These are phyloP conservation scores for Montipora cactus DNA, from an alignment of 64 coral and sea anemone species.

Conservation along the genomic window DNA sequence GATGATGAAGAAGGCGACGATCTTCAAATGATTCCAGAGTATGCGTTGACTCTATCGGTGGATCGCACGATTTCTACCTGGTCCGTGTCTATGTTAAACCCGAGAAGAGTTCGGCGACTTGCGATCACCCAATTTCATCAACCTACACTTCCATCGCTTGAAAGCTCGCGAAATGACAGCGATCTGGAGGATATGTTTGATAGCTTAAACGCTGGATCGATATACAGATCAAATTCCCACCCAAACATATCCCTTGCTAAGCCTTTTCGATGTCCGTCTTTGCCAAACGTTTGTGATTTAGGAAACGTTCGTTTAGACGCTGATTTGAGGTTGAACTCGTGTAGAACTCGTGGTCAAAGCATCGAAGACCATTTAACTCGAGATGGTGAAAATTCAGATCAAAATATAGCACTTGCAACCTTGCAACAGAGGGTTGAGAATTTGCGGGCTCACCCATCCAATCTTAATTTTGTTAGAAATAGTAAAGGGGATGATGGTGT, in stretches of 20 bases:
- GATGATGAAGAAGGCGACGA: slow-evolving; percentile 62
- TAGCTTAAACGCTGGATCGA: slow-evolving; percentile 17
- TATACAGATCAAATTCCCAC: slow-evolving; percentile 64
- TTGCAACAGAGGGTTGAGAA: slow-evolving; percentile 67
- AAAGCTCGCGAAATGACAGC: slow-evolving; percentile 2
- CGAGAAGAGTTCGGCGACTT: slow-evolving; percentile 63
- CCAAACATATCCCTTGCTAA: slow-evolving; percentile 57
- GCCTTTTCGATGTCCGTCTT: slow-evolving; percentile 64
- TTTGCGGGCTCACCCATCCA: slow-evolving; percentile 56
- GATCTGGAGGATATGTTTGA: slow-evolving; percentile 64
- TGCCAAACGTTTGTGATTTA: slow-evolving; percentile 51
- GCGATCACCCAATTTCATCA: slow-evolving; percentile 38
- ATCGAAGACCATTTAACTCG: neutral
- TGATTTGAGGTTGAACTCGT: slow-evolving; percentile 33
- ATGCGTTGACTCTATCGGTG: slow-evolving; percentile 34
- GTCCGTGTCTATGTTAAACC: slow-evolving; percentile 74
- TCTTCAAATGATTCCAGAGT: slow-evolving; percentile 32
- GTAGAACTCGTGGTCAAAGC: slow-evolving; percentile 1
- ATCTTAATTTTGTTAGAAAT: slow-evolving; percentile 77
- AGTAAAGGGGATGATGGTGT: slow-evolving; percentile 37
- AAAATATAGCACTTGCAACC: neutral
- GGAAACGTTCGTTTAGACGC: slow-evolving; percentile 61
- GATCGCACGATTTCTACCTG: slow-evolving; percentile 60
- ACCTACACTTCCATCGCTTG: neutral
- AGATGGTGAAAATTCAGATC: neutral